Conservation (phyloP, 2,797 vertebrate genomes). For the Manis pentadactyla region DNA sequence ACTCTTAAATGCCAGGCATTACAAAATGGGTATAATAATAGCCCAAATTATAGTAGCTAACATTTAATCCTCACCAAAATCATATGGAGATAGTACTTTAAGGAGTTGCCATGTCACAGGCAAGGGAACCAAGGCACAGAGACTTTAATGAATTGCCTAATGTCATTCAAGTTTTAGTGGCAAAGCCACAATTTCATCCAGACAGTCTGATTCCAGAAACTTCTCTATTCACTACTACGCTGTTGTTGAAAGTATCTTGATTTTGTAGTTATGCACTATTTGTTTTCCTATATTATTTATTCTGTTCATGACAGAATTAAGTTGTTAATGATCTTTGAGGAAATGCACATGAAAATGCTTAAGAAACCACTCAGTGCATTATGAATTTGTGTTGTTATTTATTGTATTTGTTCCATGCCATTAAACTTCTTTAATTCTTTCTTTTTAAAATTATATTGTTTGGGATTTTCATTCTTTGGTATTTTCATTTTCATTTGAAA, state of each 20-base stretch:
- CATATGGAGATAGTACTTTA: neutral
- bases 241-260: neutral
- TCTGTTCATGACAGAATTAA: neutral
- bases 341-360: neutral
- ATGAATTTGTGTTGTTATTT: neutral
- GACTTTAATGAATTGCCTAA: neutral
- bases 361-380: neutral
- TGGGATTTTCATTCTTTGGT: neutral
- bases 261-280: neutral
- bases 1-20: neutral
- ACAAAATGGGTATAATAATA: neutral
- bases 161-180: neutral
- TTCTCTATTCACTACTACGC: neutral
- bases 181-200: neutral
- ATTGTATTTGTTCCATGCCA: neutral
- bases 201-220: neutral
- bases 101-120: neutral
- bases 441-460: neutral
- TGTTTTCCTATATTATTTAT: neutral
- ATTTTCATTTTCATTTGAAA: neutral
- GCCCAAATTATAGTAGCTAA: neutral
- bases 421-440: neutral
- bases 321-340: neutral
- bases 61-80: neutral
- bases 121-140: neutral